A percentile compares a stretch with the other conserved stretches of the same genome.
phyloP scores from a whole-genome alignment of 1,140 invertebrate genomes.

The Asbolus verrucosus region DNA sequence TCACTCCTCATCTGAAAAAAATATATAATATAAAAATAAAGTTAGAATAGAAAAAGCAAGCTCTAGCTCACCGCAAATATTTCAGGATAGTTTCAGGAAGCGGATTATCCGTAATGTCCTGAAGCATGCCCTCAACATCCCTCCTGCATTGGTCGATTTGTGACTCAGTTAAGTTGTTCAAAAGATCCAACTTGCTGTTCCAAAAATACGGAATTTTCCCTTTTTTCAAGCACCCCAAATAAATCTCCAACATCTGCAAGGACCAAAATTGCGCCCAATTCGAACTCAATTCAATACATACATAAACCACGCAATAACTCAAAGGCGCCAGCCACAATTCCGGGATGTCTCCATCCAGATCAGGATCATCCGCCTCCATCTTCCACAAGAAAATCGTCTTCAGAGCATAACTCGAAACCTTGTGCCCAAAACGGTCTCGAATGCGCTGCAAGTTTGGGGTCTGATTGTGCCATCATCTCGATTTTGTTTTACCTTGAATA shows the following conservation, averaged over 20 bases:
- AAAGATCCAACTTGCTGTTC: neutral
- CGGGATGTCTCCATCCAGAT: neutral
- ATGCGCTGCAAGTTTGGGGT: constrained; percentile 48
- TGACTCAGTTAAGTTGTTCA: neutral
- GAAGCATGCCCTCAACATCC: neutral
- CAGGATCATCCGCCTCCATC: neutral
- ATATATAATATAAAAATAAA: too few relatives aligned
- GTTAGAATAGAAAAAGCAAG: too few relatives aligned
- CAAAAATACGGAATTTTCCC: constrained; percentile 7
- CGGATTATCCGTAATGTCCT: neutral
- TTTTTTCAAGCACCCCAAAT: neutral
- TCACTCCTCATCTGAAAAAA: too few relatives aligned
- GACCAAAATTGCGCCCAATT: neutral
- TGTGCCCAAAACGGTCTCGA: neutral
- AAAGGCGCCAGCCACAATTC: neutral
- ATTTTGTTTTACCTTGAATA: constrained; percentile 55
- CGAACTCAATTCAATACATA: neutral
- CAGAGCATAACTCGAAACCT: neutral
- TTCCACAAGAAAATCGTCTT: constrained; percentile 4
- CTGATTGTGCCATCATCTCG: constrained; percentile 55
- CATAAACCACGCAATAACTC: neutral
- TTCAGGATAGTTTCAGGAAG: too few relatives aligned
- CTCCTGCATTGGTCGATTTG: neutral
- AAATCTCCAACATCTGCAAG: constrained; percentile 7
- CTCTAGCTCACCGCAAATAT: too few relatives aligned